Percentiles rank a stretch among this genome's conserved stretches.
Conservation (phyloP, 2,113 vertebrate genomes). For the Oreochromis tanganicae region DNA sequence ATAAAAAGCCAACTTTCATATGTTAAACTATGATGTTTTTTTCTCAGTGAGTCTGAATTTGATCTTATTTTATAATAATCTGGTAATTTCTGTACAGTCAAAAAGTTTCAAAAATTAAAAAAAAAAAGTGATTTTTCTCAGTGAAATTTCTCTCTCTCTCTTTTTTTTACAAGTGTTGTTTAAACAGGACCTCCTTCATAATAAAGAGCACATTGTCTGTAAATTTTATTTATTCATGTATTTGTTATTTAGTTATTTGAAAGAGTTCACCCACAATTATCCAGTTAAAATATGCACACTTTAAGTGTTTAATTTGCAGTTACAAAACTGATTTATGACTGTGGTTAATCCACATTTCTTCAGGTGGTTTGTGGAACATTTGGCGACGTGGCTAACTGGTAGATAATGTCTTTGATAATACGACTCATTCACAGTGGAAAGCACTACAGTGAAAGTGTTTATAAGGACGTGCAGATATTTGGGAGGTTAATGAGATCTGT, state of each 20-base stretch:
- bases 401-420: neutral
- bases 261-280: neutral
- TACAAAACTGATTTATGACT: neutral
- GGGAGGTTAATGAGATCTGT: neutral
- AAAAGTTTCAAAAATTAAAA: fast-evolving
- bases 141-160: neutral
- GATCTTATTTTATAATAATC: neutral
- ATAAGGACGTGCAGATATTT: neutral
- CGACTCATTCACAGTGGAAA: neutral
- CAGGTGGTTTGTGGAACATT: neutral
- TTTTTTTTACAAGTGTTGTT: neutral
- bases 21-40: neutral
- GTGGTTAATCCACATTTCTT: neutral
- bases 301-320: neutral
- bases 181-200: neutral
- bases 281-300: neutral
- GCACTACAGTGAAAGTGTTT: neutral
- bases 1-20: neutral
- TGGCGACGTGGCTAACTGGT: neutral
- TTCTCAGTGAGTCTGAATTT: neutral
- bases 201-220: neutral
- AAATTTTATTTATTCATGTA: neutral
- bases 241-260: neutral
- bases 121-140: neutral
- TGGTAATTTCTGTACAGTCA: neutral